Evolutionary conservation across 1,140 invertebrate genomes (phyloP), one percentile per base, ranked within the genome.

Genomic region (Cataglyphis hispanica): DNA sequence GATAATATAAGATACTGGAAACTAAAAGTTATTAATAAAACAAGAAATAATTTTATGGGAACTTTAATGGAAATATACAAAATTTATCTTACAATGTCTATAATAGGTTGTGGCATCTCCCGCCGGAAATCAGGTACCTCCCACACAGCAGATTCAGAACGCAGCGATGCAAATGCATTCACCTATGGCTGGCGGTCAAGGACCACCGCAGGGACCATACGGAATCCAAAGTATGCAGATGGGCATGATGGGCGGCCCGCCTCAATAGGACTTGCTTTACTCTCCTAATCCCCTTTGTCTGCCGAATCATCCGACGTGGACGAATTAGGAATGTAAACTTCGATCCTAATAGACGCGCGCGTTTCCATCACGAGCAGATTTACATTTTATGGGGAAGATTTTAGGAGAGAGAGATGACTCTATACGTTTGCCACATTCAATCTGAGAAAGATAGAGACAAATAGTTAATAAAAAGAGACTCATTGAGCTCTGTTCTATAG

Each of bases 101-200:
- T 88, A 43, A 93, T 92, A 96, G 92, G 93, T 95, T 58, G 94
- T 93, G 53, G 92, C 89, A 83, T 94, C 93, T 2, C 94, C 95
- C 25, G 94, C 92, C 8, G 93, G 94, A 37, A 94, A 94, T 56
- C 94, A 94, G 64, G 94, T 96, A 34, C 95, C 95, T 25, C 93
- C 95, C 0, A 95, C 95, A 25, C 95, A 94, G 34, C 96, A 92
- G 92, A 96, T 95, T 66, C 96, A 94, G 92, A 96, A 94, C 77
- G 95, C 95, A 8, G 95, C 94, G 0, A 95, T 95, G 93, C 94
- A 95, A 84, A 95, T 96, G 91, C 92, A 93, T 72, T 94, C 93
- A 80, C 95, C 95, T 1, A 95, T 95, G 95, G 77, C 93, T 11
- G 91, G 94, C 13, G 92, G 92, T 56, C 94, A 94, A 58, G 93